Conservation (phyloP, 2,113 vertebrate species). For the Chamaea fasciata region DNA sequence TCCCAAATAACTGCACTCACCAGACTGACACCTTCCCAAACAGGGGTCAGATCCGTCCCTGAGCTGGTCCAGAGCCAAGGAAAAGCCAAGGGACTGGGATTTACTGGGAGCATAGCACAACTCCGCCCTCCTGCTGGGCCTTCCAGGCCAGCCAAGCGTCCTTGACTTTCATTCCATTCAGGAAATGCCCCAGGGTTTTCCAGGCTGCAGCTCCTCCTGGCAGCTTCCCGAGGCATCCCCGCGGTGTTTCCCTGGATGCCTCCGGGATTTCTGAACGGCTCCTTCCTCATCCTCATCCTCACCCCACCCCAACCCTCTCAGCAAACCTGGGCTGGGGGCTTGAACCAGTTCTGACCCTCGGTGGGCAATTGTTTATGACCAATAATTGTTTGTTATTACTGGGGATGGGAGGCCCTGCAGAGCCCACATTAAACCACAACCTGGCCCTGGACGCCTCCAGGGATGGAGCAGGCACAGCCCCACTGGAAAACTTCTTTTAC, state of each 20-base stretch:
- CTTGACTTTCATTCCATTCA: rapidly evolving
- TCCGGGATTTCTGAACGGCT: not conserved
- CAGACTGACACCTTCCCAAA: not conserved
- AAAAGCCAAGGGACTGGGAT: rapidly evolving
- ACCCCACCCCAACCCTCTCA: not conserved
- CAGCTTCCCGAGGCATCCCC: not conserved
- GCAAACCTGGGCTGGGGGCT: not conserved
- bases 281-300: not conserved
- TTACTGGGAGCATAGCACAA: rapidly evolving
- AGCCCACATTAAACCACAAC: rapidly evolving
- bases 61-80: not conserved
- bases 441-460: not conserved
- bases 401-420: not conserved
- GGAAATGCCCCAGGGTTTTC: not conserved
- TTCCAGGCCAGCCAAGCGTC: not conserved
- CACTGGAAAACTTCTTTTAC: not conserved
- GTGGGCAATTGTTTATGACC: not conserved
- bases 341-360: not conserved
- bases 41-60: not conserved
- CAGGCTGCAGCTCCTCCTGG: not conserved
- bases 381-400: not conserved
- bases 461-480: not conserved
- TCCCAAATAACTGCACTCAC: rapidly evolving
- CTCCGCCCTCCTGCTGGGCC: not conserved
- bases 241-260: not conserved